Conservation (phyloP, 2,797 vertebrate genomes). For the Poeciliopsis infans region DNA sequence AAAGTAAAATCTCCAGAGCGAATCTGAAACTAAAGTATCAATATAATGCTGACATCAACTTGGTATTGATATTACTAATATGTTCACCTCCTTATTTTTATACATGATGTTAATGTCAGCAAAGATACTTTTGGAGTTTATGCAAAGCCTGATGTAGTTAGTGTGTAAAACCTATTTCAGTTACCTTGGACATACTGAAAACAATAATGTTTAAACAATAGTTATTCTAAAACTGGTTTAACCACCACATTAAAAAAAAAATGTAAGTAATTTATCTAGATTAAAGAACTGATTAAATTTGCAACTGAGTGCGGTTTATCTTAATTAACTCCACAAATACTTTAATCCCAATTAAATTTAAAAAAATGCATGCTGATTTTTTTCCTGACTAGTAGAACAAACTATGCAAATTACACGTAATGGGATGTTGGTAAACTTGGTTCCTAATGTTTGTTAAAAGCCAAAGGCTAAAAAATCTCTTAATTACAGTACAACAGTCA, state of each 20-base stretch:
- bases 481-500: conserved; percentile 32
- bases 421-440: conserved; percentile 2
- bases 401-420: background rate
- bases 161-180: background rate
- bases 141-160: background rate
- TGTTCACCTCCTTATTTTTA: no score
- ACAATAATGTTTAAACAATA: background rate
- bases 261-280: background rate
- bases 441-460: background rate
- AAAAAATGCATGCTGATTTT: background rate
- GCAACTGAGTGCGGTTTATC: background rate
- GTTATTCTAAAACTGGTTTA: background rate
- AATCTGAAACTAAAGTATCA: no score
- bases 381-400: background rate
- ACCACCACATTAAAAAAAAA: background rate
- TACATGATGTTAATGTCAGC: background rate
- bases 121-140: background rate
- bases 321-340: background rate
- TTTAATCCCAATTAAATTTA: background rate
- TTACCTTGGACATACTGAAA: background rate
- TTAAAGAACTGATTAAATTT: background rate
- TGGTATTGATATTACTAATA: no score
- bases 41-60: no score
- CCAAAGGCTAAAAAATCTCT: conserved; percentile 3
- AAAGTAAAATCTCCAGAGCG: no score